Evolutionary conservation across 2,113 vertebrate species (phyloP).

Genomic region (Pogonocichla stellata): DNA sequence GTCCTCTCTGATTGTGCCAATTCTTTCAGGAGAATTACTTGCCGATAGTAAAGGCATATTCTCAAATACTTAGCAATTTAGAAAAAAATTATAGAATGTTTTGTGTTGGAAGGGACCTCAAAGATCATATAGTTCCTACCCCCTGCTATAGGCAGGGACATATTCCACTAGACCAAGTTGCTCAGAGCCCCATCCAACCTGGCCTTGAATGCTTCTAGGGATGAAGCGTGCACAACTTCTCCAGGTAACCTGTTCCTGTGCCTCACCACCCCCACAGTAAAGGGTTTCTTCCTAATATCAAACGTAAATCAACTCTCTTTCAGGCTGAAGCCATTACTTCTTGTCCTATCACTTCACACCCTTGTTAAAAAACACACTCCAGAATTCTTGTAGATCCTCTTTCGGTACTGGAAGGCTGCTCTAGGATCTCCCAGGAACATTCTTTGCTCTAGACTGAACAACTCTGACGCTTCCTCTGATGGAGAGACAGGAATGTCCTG

Average conservation of each 20-base stretch:
- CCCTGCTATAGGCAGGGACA: neutral
- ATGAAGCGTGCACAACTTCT: neutral
- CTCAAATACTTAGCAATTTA: neutral
- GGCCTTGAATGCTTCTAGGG: neutral
- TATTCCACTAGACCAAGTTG: neutral
- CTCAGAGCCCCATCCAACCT: neutral
- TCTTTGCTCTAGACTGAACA: neutral
- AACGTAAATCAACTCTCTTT: neutral
- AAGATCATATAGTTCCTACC: neutral
- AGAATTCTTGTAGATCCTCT: too few relatives aligned
- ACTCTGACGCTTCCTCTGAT: neutral
- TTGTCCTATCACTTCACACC: neutral
- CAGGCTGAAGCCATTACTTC: neutral
- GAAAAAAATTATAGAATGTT: neutral
- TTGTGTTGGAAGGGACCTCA: neutral
- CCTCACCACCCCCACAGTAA: neutral
- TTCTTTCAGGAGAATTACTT: neutral
- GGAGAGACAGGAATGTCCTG: neutral
- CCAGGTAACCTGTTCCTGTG: neutral
- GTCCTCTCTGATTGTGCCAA: neutral
- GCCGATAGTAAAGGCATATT: fast-evolving
- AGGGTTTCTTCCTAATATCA: neutral
- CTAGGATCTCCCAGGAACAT: neutral
- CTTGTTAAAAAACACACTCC: neutral
- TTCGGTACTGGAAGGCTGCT: neutral